These are phyloP conservation scores for Boleophthalmus pectinirostris DNA, from an alignment of 2,113 vertebrate species.

Conservation along the genomic window DNA sequence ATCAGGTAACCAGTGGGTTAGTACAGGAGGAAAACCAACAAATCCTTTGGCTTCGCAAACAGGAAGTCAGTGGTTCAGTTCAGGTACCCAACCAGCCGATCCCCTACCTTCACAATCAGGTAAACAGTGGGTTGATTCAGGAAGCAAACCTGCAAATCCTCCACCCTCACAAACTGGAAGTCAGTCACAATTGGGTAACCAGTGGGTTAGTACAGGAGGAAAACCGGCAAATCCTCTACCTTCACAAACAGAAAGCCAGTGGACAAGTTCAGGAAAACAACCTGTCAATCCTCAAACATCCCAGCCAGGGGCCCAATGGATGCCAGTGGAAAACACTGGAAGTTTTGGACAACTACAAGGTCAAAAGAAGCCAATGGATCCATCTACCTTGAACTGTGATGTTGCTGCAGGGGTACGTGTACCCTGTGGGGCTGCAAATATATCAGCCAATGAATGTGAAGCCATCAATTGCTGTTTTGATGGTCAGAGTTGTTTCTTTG, in stretches of 20 bases:
- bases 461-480: conserved; percentile 60
- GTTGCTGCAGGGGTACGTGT: conserved; percentile 30
- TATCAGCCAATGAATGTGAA: conserved; percentile 32
- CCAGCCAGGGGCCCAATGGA: not conserved
- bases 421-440: conserved; percentile 39
- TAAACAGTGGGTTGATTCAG: not conserved
- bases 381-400: conserved; percentile 19
- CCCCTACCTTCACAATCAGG: not conserved
- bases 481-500: conserved; percentile 57
- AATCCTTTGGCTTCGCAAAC: no score
- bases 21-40: not conserved
- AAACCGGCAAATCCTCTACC: not conserved
- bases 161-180: not conserved
- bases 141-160: not conserved
- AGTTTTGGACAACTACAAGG: not conserved
- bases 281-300: not conserved
- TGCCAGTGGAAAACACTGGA: not conserved
- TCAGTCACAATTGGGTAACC: not conserved
- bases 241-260: not conserved
- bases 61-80: no score
- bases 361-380: not conserved
- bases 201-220: not conserved
- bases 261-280: no score
- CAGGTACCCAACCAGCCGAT: not conserved
- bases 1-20: not conserved